Conservation (phyloP, 2,113 vertebrate species). For the Patagioenas fasciata region DNA sequence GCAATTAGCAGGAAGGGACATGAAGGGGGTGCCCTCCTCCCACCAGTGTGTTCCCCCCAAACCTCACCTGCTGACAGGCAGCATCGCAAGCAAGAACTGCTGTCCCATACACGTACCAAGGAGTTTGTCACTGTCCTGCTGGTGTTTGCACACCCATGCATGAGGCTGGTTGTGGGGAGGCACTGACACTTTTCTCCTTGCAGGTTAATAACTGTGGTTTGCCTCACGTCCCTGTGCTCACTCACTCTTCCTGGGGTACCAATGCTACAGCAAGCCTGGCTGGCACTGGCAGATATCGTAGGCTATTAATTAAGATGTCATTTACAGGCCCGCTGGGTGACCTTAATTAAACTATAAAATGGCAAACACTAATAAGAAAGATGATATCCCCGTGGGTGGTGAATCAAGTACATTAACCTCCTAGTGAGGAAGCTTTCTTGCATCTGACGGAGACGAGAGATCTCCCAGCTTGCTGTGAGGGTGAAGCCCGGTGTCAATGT, state of each 20-base stretch:
- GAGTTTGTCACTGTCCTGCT: no score
- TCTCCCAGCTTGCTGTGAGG: background rate
- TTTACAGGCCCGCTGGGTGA: conserved; percentile 56
- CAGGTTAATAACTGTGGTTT: background rate
- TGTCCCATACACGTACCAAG: no score
- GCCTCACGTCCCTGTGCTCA: rapidly evolving
- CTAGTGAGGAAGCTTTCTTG: background rate
- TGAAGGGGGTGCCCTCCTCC: no score
- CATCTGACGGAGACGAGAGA: background rate
- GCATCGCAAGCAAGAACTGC: no score
- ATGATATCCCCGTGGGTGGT: conserved; percentile 12
- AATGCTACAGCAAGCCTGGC: background rate
- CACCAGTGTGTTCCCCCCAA: no score
- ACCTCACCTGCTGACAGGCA: no score
- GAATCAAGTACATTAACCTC: conserved; percentile 39
- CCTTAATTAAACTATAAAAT: conserved; percentile 60
- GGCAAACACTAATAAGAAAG: conserved; percentile 53
- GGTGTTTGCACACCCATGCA: no score
- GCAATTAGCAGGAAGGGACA: no score
- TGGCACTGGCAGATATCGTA: background rate
- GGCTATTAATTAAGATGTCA: conserved; percentile 65
- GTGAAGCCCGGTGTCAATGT: background rate
- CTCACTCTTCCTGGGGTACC: background rate
- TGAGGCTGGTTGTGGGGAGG: no score
- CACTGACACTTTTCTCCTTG: no score